These are phyloP conservation scores for Pyralis farinalis DNA, from an alignment of 2,888 invertebrate species.

Conservation along the genomic window DNA sequence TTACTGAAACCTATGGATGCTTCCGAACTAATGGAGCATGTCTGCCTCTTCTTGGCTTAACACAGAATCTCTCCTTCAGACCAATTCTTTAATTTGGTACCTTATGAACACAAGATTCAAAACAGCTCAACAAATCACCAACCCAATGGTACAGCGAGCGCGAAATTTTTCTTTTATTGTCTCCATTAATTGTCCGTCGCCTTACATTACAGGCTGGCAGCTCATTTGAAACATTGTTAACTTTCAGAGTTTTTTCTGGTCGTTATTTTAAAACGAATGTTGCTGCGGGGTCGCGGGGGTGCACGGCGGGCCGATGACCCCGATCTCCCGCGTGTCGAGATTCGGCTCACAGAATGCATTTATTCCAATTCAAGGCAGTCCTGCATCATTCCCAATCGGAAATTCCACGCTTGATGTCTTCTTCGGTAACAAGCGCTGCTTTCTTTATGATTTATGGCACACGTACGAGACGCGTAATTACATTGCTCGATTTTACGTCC, in stretches of 20 bases:
- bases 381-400: constrained; percentile 65
- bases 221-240: constrained; percentile 46
- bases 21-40: no score
- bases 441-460: constrained; percentile 69
- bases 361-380: constrained; percentile 57
- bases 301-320: constrained; percentile 62
- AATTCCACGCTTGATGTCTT: constrained; percentile 71
- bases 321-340: constrained; percentile 48
- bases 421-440: constrained; percentile 56
- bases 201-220: constrained; percentile 26
- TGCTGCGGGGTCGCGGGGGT: constrained; percentile 34
- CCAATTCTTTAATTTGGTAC: no score
- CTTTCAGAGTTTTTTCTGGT: constrained; percentile 42
- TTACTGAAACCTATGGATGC: no score
- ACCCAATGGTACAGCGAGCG: constrained; percentile 28
- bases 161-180: constrained; percentile 35
- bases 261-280: constrained; percentile 46
- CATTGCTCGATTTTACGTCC: constrained; percentile 32
- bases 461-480: constrained; percentile 43
- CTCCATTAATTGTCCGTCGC: constrained; percentile 33
- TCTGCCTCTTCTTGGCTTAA: no score
- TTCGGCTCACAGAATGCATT: constrained; percentile 71
- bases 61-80: no score
- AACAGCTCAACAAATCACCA: no score
- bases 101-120: no score